Evolutionary conservation across 2,113 vertebrate genomes (phyloP).

Genomic region (Grallaria varia): DNA sequence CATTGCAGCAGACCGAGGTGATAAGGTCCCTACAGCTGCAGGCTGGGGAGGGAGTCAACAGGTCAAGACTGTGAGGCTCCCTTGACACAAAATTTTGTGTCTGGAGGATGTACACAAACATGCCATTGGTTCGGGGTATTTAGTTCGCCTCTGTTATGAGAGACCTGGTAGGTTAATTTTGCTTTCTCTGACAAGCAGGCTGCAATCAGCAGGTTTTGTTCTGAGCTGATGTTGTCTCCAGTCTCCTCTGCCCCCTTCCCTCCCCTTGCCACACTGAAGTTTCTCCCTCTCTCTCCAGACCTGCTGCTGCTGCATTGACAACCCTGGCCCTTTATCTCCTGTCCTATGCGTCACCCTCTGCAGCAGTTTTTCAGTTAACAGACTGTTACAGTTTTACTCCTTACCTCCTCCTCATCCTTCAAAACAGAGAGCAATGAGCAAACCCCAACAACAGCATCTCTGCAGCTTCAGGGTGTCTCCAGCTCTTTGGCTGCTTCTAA

Average conservation of each 20-base stretch:
- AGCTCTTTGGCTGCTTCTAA: neutral
- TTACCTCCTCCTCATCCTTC: neutral
- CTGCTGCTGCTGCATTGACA: neutral
- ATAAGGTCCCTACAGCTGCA: neutral
- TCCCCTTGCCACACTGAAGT: neutral
- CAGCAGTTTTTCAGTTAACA: conserved; percentile 7
- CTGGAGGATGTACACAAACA: neutral
- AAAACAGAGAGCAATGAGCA: neutral
- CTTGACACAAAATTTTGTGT: rapidly evolving
- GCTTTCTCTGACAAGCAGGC: neutral
- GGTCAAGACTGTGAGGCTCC: rapidly evolving
- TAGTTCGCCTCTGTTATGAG: neutral
- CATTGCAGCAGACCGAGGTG: neutral
- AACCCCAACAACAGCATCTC: neutral
- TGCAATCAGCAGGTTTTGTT: neutral
- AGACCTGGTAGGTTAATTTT: neutral
- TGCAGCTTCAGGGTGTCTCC: neutral
- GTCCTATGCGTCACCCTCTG: neutral
- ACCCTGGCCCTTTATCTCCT: neutral
- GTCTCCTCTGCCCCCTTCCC: neutral
- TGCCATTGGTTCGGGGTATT: rapidly evolving
- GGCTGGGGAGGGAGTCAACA: neutral
- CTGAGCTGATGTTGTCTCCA: neutral
- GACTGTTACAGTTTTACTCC: conserved; percentile 25
- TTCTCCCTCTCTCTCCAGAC: neutral